Evolutionary conservation across 2,888 invertebrate genomes (phyloP).

Genomic region (Clepsis dumicolana): DNA sequence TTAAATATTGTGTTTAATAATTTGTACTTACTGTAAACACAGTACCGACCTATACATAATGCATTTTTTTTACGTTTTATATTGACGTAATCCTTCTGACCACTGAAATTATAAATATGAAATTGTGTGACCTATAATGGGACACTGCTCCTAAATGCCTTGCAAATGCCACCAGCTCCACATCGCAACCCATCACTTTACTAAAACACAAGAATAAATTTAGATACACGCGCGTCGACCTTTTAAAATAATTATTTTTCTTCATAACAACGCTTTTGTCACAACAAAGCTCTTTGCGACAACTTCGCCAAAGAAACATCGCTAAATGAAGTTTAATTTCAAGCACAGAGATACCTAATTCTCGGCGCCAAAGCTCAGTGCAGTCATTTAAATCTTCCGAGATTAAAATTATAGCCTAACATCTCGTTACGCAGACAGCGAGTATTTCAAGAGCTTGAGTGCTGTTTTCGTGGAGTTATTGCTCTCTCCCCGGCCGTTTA

Average conservation of each 20-base stretch:
- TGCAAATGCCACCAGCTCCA: background rate
- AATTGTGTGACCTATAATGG: no score
- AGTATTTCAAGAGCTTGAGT: constrained; percentile 55
- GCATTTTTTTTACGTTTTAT: no score
- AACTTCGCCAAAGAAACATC: constrained; percentile 4
- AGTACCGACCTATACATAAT: no score
- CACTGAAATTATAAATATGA: no score
- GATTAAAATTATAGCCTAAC: constrained; percentile 56
- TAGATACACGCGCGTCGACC: background rate
- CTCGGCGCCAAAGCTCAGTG: constrained; percentile 21
- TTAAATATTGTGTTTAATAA: no score
- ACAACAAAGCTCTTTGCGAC: background rate
- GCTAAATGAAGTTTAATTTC: constrained; percentile 14
- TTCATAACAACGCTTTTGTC: background rate
- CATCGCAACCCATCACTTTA: background rate
- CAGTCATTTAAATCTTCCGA: constrained; percentile 50
- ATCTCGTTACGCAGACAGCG: constrained; percentile 57
- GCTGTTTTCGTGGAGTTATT: constrained; percentile 61
- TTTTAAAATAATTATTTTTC: background rate
- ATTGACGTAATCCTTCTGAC: no score
- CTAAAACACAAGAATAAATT: background rate
- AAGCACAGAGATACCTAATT: constrained; percentile 16
- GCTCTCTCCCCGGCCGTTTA: constrained; percentile 66
- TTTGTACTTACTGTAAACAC: no score
- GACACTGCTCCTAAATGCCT: no score